Evolutionary conservation across 2,113 vertebrate genomes (phyloP), one percentile per base, ranked within the genome.

Genomic region (Dermatemys mawii): DNA sequence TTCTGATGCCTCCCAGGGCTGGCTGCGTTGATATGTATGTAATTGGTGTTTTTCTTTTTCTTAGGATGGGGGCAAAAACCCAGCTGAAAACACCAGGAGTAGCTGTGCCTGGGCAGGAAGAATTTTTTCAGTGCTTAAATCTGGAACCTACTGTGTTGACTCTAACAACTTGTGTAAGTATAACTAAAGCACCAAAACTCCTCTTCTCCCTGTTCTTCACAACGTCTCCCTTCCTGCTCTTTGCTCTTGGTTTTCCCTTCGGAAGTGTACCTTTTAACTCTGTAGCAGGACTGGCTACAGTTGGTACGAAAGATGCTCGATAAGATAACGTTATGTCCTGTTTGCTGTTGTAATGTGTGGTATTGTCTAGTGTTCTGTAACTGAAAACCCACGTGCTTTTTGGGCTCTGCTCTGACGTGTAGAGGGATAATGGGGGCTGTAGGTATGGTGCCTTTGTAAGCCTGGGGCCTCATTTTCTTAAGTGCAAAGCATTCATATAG

Each of bases 121-220:
- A 46, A 76, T 12, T 46, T 76, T 29, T 76, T 16, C 22, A 2
- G 0, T 4, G 89, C 13, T 46, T 88, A 78, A 81, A 51, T 63
- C 85, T 49, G 57, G 38, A 84, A 14, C 48, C 24, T 88, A 10
- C 22, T 1, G 0, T 5, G 8, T 4, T 4, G 44, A 24, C 24
- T 46, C 55, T 48, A 9, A 26, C 35, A 46, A 67, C 22, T 17
- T 26, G 35, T 46, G 46, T 13, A 41, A 53, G 79, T 16, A 35
- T 21, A 14, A 38, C 9, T 13, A 27, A 14, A 17, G 79, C 24
- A 41, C n/a, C 51, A 29, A n/a, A 51, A 17, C 26, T 11, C 53
- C n/a, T 16, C 0, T 1, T 22, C 49, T 57, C 3, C 29, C 17
- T 16, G 67, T 3, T 24, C 5, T 32, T 78, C 82, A 32, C 13